These are phyloP conservation scores for Tipula confusa DNA, from an alignment of 2,888 invertebrate species.

Conservation along the genomic window DNA sequence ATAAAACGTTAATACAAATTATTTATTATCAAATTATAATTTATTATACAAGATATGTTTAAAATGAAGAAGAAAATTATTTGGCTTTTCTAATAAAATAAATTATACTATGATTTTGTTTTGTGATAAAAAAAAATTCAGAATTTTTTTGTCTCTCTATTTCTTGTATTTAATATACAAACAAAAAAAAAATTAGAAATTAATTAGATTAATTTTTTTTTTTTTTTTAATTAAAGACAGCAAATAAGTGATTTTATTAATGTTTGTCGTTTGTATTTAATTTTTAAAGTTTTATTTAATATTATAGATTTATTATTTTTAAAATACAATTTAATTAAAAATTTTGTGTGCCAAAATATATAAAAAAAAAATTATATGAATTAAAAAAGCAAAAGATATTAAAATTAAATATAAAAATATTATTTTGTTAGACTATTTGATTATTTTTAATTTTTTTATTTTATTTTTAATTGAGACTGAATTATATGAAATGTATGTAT, in stretches of 20 bases:
- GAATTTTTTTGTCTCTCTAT: background rate
- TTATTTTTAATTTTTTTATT: background rate
- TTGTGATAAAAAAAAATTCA: background rate
- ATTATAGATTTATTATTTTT: background rate
- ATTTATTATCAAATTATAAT: slow-evolving; percentile 38
- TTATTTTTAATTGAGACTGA: slow-evolving; percentile 25
- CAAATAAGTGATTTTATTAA: slow-evolving; percentile 14
- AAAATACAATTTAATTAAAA: background rate
- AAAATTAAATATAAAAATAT: background rate
- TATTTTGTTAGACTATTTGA: background rate
- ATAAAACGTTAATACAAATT: slow-evolving; percentile 38
- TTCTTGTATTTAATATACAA: background rate
- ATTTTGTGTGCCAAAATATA: slow-evolving; percentile 20
- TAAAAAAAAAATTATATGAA: too few species aligned
- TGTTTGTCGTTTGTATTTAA: slow-evolving; percentile 5
- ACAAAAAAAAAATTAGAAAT: background rate
- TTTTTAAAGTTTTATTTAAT: slow-evolving; percentile 20
- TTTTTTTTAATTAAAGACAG: background rate
- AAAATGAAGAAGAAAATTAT: slow-evolving; percentile 37
- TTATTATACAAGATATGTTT: slow-evolving; percentile 36
- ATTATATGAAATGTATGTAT: background rate
- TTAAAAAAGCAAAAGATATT: background rate
- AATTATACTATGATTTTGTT: background rate
- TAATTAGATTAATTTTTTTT: slow-evolving; percentile 3
- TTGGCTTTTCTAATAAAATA: slow-evolving; percentile 35